Evolutionary conservation across 1,140 invertebrate species (phyloP).

Genomic region (Camponotus vicinus): DNA sequence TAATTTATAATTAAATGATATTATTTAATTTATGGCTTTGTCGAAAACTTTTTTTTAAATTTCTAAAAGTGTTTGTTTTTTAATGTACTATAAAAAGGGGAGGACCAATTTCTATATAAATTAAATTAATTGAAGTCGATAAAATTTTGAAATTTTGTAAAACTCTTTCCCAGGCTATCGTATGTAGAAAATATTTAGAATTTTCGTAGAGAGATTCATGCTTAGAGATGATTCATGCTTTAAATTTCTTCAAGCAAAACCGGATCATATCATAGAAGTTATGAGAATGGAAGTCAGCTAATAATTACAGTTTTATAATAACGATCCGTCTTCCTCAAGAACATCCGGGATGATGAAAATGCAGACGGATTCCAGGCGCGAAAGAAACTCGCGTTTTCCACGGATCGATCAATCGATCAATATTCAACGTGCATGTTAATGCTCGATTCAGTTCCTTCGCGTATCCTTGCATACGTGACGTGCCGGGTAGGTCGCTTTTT

Average conservation of each 20-base stretch:
- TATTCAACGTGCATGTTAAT: slow-evolving; percentile 83
- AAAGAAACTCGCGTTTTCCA: slow-evolving; percentile 75
- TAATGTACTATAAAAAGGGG: too few species aligned
- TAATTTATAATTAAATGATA: too few species aligned
- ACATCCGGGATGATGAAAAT: slow-evolving; percentile 41
- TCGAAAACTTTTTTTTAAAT: too few species aligned
- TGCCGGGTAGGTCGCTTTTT: slow-evolving; percentile 79
- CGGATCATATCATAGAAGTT: background rate
- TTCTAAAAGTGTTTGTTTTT: too few species aligned
- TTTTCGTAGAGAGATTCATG: background rate
- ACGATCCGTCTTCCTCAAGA: background rate
- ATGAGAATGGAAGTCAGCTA: background rate
- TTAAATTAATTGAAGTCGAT: background rate
- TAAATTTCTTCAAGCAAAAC: background rate
- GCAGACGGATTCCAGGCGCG: slow-evolving; percentile 39
- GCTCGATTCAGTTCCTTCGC: slow-evolving; percentile 76
- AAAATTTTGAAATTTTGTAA: background rate
- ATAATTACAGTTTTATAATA: background rate
- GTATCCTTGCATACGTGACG: slow-evolving; percentile 76
- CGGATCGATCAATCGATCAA: slow-evolving; percentile 76
- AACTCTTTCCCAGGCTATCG: background rate
- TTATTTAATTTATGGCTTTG: too few species aligned
- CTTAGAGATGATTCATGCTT: background rate
- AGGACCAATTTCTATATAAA: too few species aligned
- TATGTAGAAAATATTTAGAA: background rate